These are phyloP conservation scores for Caenorhabditis drosophilae DNA, from an alignment of 2,888 invertebrate species.

Conservation along the genomic window DNA sequence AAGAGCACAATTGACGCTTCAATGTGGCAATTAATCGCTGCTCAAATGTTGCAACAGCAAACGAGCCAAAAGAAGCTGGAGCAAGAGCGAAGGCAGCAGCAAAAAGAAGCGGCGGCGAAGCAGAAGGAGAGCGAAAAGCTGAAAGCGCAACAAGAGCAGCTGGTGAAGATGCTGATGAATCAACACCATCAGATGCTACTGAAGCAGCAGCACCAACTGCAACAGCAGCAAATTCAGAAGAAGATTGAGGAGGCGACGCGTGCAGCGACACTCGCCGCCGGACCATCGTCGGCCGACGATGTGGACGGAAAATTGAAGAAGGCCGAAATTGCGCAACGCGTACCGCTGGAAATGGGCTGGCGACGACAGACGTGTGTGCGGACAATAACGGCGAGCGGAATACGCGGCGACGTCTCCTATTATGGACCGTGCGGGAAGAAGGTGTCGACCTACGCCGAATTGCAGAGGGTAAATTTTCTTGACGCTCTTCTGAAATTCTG, in stretches of 20 bases:
- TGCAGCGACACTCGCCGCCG: too few species aligned
- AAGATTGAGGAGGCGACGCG: conserved; percentile 13
- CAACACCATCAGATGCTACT: conserved; percentile 1
- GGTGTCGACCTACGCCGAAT: conserved; percentile 76
- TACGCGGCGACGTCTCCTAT: conserved; percentile 91
- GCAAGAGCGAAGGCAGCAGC: background rate
- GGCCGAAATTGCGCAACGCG: conserved; percentile 11
- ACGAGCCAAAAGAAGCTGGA: conserved; percentile 8
- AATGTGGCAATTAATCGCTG: conserved; percentile 43
- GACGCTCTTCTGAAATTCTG: background rate
- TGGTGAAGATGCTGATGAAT: conserved; percentile 2
- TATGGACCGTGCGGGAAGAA: conserved; percentile 77
- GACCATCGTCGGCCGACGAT: too few species aligned
- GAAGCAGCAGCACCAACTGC: conserved; percentile 14
- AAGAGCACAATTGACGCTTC: conserved; percentile 23
- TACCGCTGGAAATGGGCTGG: conserved; percentile 50
- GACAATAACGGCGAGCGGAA: conserved; percentile 75
- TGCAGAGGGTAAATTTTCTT: conserved; percentile 72
- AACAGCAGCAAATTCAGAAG: conserved; percentile 23
- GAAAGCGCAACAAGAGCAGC: conserved; percentile 3
- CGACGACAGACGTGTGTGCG: conserved; percentile 59
- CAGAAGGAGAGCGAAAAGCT: conserved; percentile 2
- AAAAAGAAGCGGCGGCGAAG: background rate
- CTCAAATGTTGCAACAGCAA: conserved; percentile 32
- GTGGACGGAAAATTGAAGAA: too few species aligned